Evolutionary conservation across 2,113 vertebrate genomes (phyloP).

Genomic region (Malurus cyaneus): DNA sequence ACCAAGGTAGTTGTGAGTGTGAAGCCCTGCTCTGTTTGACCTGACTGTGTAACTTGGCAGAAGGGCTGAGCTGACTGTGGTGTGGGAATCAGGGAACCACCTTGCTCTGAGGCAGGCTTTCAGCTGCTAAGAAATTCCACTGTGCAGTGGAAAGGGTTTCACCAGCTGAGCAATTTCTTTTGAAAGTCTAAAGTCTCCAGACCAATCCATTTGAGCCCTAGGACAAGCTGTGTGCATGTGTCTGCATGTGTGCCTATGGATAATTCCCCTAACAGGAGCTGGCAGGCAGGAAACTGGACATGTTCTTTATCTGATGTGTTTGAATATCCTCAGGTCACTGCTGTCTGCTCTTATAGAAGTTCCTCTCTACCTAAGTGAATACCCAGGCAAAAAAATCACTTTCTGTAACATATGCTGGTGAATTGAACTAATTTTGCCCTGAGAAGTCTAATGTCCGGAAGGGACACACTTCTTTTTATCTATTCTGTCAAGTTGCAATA

Average conservation of each 20-base stretch:
- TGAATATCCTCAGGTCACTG: neutral
- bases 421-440: neutral
- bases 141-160: neutral
- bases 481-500: neutral
- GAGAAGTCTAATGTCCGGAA: neutral
- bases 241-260: neutral
- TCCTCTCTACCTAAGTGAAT: neutral
- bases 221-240: neutral
- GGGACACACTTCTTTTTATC: neutral
- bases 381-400: neutral
- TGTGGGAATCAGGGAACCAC: neutral
- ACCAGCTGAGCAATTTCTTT: neutral
- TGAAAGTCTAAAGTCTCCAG: neutral
- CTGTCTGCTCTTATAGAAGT: neutral
- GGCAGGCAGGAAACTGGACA: neutral
- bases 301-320: neutral
- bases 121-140: neutral
- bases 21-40: neutral
- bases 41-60: neutral
- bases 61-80: neutral
- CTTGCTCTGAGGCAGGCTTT: neutral
- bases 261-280: neutral
- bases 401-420: neutral
- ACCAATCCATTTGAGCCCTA: neutral
- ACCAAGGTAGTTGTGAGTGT: neutral